These are phyloP conservation scores for Sphaerodactylus townsendi DNA, from an alignment of 2,113 vertebrate species.

Conservation along the genomic window DNA sequence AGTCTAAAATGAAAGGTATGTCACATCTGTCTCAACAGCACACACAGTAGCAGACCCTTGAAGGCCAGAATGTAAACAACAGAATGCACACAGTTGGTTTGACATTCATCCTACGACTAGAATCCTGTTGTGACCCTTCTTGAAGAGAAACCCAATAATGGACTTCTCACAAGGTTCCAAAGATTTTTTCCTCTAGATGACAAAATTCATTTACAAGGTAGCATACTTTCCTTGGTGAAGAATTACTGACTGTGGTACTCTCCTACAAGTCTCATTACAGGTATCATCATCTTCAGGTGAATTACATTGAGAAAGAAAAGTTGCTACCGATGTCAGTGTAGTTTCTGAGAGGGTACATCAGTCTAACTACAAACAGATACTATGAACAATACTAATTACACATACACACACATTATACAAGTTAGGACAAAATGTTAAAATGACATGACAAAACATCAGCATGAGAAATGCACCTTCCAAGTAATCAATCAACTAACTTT, in stretches of 20 bases:
- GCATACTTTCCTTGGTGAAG: neutral
- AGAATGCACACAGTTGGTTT: neutral
- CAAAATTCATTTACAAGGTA: neutral
- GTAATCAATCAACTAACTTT: too few species aligned
- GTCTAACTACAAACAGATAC: neutral
- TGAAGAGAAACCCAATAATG: neutral
- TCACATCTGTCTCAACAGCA: neutral
- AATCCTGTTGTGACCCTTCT: neutral
- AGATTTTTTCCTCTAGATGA: neutral
- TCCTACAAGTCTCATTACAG: neutral
- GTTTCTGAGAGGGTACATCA: neutral
- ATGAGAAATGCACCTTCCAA: too few species aligned
- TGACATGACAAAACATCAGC: too few species aligned
- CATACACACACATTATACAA: too few species aligned
- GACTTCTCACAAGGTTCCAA: neutral
- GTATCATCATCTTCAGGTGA: neutral
- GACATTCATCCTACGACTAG: neutral
- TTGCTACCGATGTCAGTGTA: neutral
- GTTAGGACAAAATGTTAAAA: too few species aligned
- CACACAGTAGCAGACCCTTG: neutral
- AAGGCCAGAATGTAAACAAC: neutral
- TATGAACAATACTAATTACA: too few species aligned
- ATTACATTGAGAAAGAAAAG: neutral
- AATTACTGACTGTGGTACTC: neutral
- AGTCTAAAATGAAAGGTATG: neutral